Evolutionary conservation across 1,140 invertebrate genomes (phyloP), one percentile per base, ranked within the genome.

Genomic region (Yoshiicerus persimilis): DNA sequence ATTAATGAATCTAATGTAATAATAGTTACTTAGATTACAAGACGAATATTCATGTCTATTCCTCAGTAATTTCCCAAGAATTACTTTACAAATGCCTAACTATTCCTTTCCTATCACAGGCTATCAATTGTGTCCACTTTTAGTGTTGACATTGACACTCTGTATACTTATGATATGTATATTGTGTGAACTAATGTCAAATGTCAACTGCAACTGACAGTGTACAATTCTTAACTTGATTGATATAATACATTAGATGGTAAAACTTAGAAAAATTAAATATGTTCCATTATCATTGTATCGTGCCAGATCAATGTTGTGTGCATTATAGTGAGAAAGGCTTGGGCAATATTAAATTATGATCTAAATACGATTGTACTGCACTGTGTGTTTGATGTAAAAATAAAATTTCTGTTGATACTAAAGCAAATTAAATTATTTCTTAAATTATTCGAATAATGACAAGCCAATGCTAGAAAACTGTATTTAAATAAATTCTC

Each of bases 331-430:
- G 64, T 27, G 66, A 30, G 25, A 70, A 70, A 70, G 25, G 13
- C 25, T 30, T 70, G 23, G 27, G 27, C 27, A 70, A 30, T 30
- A 70, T 70, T 30, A 30, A n/a, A 30, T 70, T 70, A 70, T 70
- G 47, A 56, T 56, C 47, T 56, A 56, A 56, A 56, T 56, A 16
- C 47, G 16, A 56, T 56, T 56, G 66, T 70, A 70, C 25, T 70
- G 66, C 66, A 70, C 25, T 70, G 66, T 30, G 66, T 30, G 25
- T 70, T 70, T 70, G 30, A 70, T 70, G 66, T 70, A 70, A 70
- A 66, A 70, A 70, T 70, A 70, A 70, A 70, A 70, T 70, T 70
- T 70, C 66, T 70, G 66, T 70, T 70, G 66, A 70, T 30, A 70
- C 66, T 70, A 66, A 27, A 56, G 1, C 6, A n/a, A n/a, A n/a